These are phyloP conservation scores for Aporophyla lueneburgensis DNA, from an alignment of 2,888 invertebrate genomes.

Conservation along the genomic window DNA sequence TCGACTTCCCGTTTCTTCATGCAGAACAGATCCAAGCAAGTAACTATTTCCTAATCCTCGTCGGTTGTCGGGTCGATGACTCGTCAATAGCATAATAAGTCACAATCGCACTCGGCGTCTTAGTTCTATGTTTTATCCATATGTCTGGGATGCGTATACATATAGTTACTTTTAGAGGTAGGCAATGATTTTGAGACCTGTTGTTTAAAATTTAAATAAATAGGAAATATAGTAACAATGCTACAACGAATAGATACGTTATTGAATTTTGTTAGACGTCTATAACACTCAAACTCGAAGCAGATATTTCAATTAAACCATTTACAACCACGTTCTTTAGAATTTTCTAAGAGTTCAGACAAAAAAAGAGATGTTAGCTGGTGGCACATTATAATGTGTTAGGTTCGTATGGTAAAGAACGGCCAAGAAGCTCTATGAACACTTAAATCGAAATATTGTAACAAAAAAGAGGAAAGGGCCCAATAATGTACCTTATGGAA, in stretches of 20 bases:
- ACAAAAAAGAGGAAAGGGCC: background rate
- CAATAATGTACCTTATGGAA: background rate
- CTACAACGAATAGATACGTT: too few species aligned
- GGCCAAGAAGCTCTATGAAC: background rate
- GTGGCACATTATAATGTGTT: background rate
- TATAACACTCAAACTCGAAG: background rate
- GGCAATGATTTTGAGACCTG: background rate
- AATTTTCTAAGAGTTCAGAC: too few species aligned
- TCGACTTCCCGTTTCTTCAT: conserved; percentile 70
- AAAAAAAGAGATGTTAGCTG: background rate
- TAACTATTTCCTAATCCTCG: conserved; percentile 82
- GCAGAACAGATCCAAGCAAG: conserved; percentile 76
- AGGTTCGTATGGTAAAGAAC: background rate
- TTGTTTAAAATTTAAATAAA: background rate
- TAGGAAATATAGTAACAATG: too few species aligned
- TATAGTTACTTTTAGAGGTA: conserved; percentile 21
- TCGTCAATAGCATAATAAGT: conserved; percentile 76
- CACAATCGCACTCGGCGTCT: conserved; percentile 81
- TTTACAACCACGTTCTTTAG: background rate
- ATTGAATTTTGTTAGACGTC: too few species aligned
- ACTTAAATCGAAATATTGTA: background rate
- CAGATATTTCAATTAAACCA: background rate
- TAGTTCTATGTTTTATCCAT: conserved; percentile 64
- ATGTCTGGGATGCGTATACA: conserved; percentile 4
- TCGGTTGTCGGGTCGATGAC: conserved; percentile 84